Evolutionary conservation across 2,888 invertebrate genomes (phyloP).

Genomic region (Agrotis puta): DNA sequence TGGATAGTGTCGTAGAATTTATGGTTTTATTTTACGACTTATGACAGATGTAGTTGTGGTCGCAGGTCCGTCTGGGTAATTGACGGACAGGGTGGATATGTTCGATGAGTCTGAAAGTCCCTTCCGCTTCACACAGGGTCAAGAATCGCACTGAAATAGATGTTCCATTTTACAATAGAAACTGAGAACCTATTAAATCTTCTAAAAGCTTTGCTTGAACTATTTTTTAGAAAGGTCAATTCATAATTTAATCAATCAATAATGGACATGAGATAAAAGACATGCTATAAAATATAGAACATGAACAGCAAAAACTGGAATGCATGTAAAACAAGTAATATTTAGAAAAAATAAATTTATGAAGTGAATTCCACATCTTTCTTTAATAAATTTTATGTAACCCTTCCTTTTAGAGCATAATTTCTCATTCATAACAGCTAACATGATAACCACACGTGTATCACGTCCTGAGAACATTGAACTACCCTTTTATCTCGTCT

Average conservation of each 20-base stretch:
- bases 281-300: neutral
- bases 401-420: neutral
- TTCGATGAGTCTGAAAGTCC: too few relatives aligned
- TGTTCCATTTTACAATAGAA: neutral
- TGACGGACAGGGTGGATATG: too few relatives aligned
- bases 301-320: neutral
- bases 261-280: neutral
- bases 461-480: constrained; percentile 14
- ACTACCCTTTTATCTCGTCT: constrained; percentile 52
- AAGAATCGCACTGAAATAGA: too few relatives aligned
- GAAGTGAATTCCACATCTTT: neutral
- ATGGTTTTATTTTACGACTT: neutral
- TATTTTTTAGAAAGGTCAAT: neutral
- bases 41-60: too few relatives aligned
- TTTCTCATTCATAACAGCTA: constrained; percentile 19
- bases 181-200: neutral
- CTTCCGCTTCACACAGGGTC: too few relatives aligned
- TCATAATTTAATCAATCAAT: neutral
- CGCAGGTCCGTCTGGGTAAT: too few relatives aligned
- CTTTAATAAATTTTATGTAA: neutral
- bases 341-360: neutral
- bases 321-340: neutral
- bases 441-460: constrained; percentile 19
- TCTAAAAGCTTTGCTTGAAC: neutral
- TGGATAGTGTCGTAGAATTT: neutral